Evolutionary conservation across 1,140 invertebrate genomes (phyloP), one percentile per base, ranked within the genome.

Genomic region (Physella acuta): DNA sequence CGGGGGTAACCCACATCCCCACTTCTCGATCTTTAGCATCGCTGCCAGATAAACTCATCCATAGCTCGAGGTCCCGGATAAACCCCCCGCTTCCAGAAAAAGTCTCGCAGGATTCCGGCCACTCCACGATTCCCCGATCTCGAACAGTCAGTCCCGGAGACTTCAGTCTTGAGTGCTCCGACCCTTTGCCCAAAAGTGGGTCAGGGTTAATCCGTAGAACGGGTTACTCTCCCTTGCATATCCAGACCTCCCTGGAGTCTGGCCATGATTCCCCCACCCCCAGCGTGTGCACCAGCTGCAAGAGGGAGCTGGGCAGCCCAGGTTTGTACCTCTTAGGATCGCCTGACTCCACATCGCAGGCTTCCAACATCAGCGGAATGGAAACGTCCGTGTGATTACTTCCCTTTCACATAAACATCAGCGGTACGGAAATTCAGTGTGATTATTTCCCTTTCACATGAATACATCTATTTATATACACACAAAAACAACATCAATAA

Each of bases 291-390:
- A 36, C 36, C 64, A 53, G 14, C 20, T 65, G 62, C 30, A 37
- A 31, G 24, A 56, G 20, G 24, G 64, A 66, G 1, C 58, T 28
- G 3, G 33, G 28, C 1, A 51, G 3, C 1, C 17, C 26, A 5
- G 33, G 5, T 5, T 16, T 24, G 0, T 56, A 17, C 37, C n/a
- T 64, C 3, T 4, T 52, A 24, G 16, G 5, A 55, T 1, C 64
- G 14, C 52, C 64, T 1, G 64, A 39, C 26, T 56, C 64, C 16
- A 26, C 20, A n/a, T 56, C 52, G 3, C 64, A 66, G 30, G 33
- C 30, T 3, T 66, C 52, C 20, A 56, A 56, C 36, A 56, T 66
- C n/a, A 52, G 64, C 37, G 64, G 64, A 16, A 56, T 66, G 64
- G 64, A 66, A 34, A 66, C 64, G 3, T 63, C 49, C 11, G 60